phyloP scores from a whole-genome alignment of 2,113 vertebrate species.

The Notothenia coriiceps region DNA sequence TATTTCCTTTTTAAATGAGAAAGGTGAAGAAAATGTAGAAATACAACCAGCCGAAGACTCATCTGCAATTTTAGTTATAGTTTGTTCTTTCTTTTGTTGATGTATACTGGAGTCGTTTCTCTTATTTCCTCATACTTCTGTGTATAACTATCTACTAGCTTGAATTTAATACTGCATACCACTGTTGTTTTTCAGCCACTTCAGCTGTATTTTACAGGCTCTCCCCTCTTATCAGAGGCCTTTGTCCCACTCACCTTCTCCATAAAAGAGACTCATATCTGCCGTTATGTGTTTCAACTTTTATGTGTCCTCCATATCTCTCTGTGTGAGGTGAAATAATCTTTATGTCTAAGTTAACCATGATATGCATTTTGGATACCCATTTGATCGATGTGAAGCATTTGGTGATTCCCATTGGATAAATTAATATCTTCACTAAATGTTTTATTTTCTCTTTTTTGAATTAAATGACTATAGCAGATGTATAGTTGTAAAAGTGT shows the following conservation, averaged over 20 bases:
- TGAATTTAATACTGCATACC: conserved; percentile 15
- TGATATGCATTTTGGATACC: conserved; percentile 7
- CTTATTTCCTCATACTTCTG: not conserved
- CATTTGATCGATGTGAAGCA: conserved; percentile 7
- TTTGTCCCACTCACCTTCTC: conserved; percentile 15
- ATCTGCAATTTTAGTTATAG: conserved; percentile 6
- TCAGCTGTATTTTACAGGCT: conserved; percentile 26
- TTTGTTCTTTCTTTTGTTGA: conserved; percentile 7
- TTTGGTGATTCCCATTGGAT: conserved; percentile 12
- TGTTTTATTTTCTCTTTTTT: conserved; percentile 23
- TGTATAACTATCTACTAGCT: conserved; percentile 15
- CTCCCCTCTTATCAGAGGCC: conserved; percentile 23
- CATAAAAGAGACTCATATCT: not conserved
- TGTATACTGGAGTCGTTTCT: conserved; percentile 15
- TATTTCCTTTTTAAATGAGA: not conserved
- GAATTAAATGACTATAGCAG: not conserved
- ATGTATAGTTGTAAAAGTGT: conserved; percentile 43
- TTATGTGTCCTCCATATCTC: conserved; percentile 7
- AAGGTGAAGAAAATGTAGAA: conserved; percentile 14
- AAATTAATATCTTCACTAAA: conserved; percentile 8
- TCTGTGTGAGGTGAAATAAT: conserved; percentile 9
- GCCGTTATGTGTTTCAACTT: not conserved
- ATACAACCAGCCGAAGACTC: not conserved
- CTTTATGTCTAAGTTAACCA: conserved; percentile 11
- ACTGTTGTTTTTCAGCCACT: conserved; percentile 16